phyloP scores from a whole-genome alignment of 2,797 vertebrate genomes.

The Decapterus maruadsi region DNA sequence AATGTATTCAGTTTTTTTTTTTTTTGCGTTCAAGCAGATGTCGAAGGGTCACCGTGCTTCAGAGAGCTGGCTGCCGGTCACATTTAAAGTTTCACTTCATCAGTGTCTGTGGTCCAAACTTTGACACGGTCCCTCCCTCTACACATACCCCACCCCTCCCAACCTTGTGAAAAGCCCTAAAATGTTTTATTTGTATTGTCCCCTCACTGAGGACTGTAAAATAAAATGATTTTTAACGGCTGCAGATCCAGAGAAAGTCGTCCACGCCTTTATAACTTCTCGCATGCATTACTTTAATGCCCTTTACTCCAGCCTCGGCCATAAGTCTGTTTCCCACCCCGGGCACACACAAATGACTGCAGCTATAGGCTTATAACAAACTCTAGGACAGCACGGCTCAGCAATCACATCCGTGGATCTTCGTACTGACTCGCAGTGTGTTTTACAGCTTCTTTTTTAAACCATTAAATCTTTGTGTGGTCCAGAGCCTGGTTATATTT shows the following conservation, averaged over 20 bases:
- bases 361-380: not conserved
- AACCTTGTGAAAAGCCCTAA: not conserved
- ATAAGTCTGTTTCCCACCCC: not conserved
- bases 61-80: not conserved
- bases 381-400: conserved; percentile 3
- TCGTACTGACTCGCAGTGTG: not conserved
- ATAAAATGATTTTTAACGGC: not conserved
- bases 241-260: not conserved
- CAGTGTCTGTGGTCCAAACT: conserved; percentile 3
- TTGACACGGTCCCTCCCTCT: not conserved
- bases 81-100: not conserved
- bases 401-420: conserved; percentile 2
- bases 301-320: not conserved
- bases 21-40: not conserved
- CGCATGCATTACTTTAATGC: not conserved
- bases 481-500: not conserved
- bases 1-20: not conserved
- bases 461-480: not conserved
- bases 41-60: not conserved
- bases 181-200: not conserved
- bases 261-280: not conserved
- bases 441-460: conserved; percentile 16
- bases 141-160: not conserved
- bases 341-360: not conserved
- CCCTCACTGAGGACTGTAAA: not conserved